Percentiles rank a stretch among this genome's conserved stretches.
Evolutionary conservation across 2,113 vertebrate genomes (phyloP).

Genomic region (Phasianus colchicus): DNA sequence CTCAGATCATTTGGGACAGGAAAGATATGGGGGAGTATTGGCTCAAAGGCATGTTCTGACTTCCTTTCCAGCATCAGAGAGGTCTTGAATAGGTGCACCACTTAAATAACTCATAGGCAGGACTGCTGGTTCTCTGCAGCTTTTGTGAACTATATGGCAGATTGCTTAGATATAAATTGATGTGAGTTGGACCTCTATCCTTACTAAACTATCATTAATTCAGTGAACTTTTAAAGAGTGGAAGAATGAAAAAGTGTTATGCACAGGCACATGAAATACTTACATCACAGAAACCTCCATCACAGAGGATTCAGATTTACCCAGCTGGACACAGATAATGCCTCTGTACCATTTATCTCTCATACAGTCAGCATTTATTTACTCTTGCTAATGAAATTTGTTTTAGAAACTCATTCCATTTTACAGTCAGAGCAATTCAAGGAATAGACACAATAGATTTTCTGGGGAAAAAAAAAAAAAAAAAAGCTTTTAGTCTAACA

Average conservation of each 20-base stretch:
- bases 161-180: neutral
- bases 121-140: neutral
- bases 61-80: neutral
- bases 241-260: neutral
- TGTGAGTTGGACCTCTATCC: neutral
- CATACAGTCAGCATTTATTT: neutral
- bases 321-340: neutral
- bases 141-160: neutral
- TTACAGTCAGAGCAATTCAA: neutral
- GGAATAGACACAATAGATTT: neutral
- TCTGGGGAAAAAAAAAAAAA: neutral
- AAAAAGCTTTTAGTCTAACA: neutral
- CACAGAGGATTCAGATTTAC: neutral
- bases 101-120: neutral
- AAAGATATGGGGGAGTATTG: neutral
- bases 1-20: neutral
- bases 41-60: neutral
- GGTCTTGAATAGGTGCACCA: neutral
- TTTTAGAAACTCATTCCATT: neutral
- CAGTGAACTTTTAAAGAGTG: neutral
- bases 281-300: neutral
- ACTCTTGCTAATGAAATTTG: neutral
- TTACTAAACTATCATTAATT: neutral
- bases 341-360: neutral
- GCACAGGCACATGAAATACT: neutral